A percentile compares a stretch with the other conserved stretches of the same genome.
These are phyloP conservation scores for Odontocerum albicorne DNA, from an alignment of 2,888 invertebrate species.

Conservation along the genomic window DNA sequence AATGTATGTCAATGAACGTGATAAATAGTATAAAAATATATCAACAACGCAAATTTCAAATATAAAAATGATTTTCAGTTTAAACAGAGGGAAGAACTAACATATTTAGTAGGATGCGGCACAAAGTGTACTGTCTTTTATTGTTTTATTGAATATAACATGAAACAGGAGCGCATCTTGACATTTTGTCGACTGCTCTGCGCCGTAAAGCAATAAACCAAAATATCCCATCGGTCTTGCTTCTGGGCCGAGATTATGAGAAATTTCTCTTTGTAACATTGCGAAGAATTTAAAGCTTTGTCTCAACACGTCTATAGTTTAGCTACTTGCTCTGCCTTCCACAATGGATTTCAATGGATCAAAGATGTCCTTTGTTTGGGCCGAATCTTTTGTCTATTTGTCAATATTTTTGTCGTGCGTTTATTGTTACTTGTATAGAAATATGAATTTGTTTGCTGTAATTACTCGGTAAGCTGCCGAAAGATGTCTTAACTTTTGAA, in stretches of 20 bases:
- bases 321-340: background rate
- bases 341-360: background rate
- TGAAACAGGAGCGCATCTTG: constrained; percentile 6
- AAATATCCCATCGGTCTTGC: background rate
- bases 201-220: constrained; percentile 9
- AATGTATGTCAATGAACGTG: too few species aligned
- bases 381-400: constrained; percentile 15
- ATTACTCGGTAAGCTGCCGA: constrained; percentile 10
- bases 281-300: background rate
- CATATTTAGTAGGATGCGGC: too few species aligned
- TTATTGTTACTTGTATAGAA: background rate
- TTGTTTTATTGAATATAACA: background rate
- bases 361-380: constrained; percentile 9
- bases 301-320: background rate
- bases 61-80: too few species aligned
- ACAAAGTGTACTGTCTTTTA: background rate
- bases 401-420: constrained; percentile 8
- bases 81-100: too few species aligned
- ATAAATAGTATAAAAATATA: too few species aligned
- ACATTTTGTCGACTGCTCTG: background rate
- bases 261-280: background rate
- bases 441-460: background rate
- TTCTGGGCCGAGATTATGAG: background rate
- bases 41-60: too few species aligned
- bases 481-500: too few species aligned